Evolutionary conservation across 2,888 invertebrate genomes (phyloP), one percentile per base, ranked within the genome.

Genomic region (Tuta absoluta): DNA sequence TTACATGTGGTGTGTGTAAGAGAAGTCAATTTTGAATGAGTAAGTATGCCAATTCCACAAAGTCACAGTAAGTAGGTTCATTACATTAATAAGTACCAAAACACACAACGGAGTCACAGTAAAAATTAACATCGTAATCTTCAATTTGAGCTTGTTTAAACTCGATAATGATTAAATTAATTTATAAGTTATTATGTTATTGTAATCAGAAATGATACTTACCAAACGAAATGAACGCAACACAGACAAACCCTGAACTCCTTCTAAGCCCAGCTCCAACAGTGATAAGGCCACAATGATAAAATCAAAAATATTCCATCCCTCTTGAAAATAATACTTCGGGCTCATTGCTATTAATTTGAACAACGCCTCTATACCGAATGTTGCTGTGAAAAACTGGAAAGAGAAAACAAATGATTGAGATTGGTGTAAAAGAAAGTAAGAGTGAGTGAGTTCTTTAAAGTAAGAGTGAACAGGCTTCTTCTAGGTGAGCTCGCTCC

Each of bases 291-390:
- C 95, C 81, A 99, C 99, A 87, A 99, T 99, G 81, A 98, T 96
- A 90, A 98, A 98, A 93, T 99, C 99, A 91, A 99, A 99, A 82
- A 98, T 97, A 91, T 99, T 99, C 99, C 99, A 99, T 74, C 98
- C 98, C 88, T 98, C 98, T 94, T 98, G 97, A 93, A 99, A 98
- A 92, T 99, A 99, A 92, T 94, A 97, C 85, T 98, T 97, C 67
- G 99, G 98, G 91, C 98, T 98, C 96, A 99, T 97, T 62, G 99
- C 99, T 84, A 98, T 95, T 77, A 99, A 93, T 90, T 99, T 99
- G 90, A 98, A 92, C 69, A 95, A 94, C 41, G 98, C 98, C 94
- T 99, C 99, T 83, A 98, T 96, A 74, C 97, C 98, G 86, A 99
- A 99, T 69, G 98, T 98, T 71, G 97, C 97, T 67, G 98, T 98